Evolutionary conservation across 1,140 invertebrate species (phyloP).

Genomic region (Centruroides vittatus): DNA sequence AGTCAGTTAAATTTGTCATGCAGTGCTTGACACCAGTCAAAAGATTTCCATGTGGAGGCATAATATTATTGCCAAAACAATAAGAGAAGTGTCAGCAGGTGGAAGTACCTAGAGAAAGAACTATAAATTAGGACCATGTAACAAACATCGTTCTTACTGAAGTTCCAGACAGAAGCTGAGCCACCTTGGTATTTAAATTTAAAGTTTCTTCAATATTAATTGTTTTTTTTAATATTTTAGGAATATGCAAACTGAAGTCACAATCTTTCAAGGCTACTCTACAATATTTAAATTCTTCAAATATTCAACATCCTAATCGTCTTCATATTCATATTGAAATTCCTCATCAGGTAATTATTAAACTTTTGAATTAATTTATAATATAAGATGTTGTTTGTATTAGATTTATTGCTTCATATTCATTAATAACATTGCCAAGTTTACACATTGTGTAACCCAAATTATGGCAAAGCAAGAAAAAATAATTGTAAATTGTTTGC

Average conservation of each 20-base stretch:
- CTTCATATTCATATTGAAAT: constrained; percentile 33
- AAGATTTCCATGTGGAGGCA: too few relatives aligned
- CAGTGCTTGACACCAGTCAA: too few relatives aligned
- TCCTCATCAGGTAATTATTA: constrained; percentile 26
- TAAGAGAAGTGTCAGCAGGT: too few relatives aligned
- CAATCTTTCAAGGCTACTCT: constrained; percentile 34
- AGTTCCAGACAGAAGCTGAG: too few relatives aligned
- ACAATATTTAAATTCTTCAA: constrained; percentile 29
- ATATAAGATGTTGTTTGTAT: not conserved
- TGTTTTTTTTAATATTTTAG: constrained; percentile 5
- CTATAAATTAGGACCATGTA: not conserved
- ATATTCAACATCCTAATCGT: constrained; percentile 29
- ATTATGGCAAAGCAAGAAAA: too few relatives aligned
- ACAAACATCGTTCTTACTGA: constrained; percentile 2
- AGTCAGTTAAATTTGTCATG: too few relatives aligned
- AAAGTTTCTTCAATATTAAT: not conserved
- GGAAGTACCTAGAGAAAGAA: not conserved
- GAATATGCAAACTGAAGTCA: constrained; percentile 22
- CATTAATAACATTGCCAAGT: too few relatives aligned
- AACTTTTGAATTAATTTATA: not conserved
- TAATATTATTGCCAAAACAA: too few relatives aligned
- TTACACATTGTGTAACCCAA: too few relatives aligned
- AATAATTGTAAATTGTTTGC: too few relatives aligned
- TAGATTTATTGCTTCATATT: too few relatives aligned
- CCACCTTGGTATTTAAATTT: too few relatives aligned